A percentile compares a stretch with the other conserved stretches of the same genome.
Evolutionary conservation across 2,797 vertebrate genomes (phyloP).

Genomic region (Microctenopoma steveboyesi): DNA sequence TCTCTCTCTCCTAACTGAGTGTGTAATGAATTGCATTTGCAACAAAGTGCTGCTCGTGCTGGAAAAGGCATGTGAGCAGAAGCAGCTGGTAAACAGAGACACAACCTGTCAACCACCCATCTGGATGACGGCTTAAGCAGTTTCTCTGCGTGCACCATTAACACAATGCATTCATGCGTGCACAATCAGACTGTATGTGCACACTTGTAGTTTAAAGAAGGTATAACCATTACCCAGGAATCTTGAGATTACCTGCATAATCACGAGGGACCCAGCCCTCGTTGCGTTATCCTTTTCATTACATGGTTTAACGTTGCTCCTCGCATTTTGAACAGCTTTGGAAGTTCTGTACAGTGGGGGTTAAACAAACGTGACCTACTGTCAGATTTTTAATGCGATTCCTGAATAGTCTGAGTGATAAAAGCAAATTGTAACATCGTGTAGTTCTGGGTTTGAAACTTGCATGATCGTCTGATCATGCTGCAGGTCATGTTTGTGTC

Average conservation of each 20-base stretch:
- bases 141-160: slow-evolving; percentile 34
- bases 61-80: slow-evolving; percentile 32
- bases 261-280: not conserved
- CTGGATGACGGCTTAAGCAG: slow-evolving; percentile 44
- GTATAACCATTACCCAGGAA: not conserved
- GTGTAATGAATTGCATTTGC: slow-evolving; percentile 55
- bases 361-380: too few relatives aligned
- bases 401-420: too few relatives aligned
- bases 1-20: slow-evolving; percentile 50
- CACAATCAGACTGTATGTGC: slow-evolving; percentile 9
- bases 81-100: slow-evolving; percentile 61
- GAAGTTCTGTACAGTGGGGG: too few relatives aligned
- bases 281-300: not conserved
- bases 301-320: too few relatives aligned
- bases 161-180: slow-evolving; percentile 1
- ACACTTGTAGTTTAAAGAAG: not conserved
- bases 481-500: too few relatives aligned
- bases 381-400: too few relatives aligned
- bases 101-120: slow-evolving; percentile 36
- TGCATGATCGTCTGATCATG: too few relatives aligned
- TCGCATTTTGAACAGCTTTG: too few relatives aligned
- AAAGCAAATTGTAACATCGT: too few relatives aligned
- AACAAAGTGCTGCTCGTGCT: slow-evolving; percentile 50
- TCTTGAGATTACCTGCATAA: too few relatives aligned
- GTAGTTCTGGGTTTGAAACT: too few relatives aligned